Evolutionary conservation across 2,797 vertebrate genomes (phyloP), one percentile per base, ranked within the genome.

Genomic region (Petrocephalus schoutedeni): DNA sequence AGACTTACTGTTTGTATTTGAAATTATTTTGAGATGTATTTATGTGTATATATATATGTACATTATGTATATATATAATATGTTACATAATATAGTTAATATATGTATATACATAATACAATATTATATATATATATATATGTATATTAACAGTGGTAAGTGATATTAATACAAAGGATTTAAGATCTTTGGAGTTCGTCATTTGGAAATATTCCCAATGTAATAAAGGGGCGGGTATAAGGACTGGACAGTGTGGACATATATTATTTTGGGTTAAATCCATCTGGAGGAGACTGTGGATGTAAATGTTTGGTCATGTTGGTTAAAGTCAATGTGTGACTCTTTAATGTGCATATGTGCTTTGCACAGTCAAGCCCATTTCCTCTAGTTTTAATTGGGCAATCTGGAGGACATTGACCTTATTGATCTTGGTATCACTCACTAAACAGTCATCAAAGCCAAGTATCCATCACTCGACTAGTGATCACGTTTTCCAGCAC

Each of bases 21-120:
- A 89, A 41, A 89, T 90, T 89, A 41, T 90, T 90, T 91, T 92
- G 86, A 91, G 28, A 28, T 28, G 1, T 28, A 28, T 28, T 28
- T 28, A 28, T 28, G 28, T 28, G 1, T 28, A 28, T 28, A 28
- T 28, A 28, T 28, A 28, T 28, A 28, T 28, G 28, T 28, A 28
- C 28, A 28, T 28, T 28, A n/a, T n/a, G n/a, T n/a, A n/a, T n/a
- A n/a, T n/a, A n/a, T n/a, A n/a, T n/a, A n/a, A n/a, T n/a, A n/a
- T n/a, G n/a, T n/a, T n/a, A n/a, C n/a, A n/a, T n/a, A n/a, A n/a
- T n/a, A n/a, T n/a, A n/a, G n/a, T n/a, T n/a, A n/a, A n/a, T n/a
- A n/a, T n/a, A n/a, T n/a, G n/a, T n/a, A n/a, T n/a, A n/a, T n/a
- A n/a, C n/a, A n/a, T n/a, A n/a, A n/a, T n/a, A n/a, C n/a, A n/a